Conservation (phyloP, 2,888 invertebrate genomes). For the Microctonus brassicae region DNA sequence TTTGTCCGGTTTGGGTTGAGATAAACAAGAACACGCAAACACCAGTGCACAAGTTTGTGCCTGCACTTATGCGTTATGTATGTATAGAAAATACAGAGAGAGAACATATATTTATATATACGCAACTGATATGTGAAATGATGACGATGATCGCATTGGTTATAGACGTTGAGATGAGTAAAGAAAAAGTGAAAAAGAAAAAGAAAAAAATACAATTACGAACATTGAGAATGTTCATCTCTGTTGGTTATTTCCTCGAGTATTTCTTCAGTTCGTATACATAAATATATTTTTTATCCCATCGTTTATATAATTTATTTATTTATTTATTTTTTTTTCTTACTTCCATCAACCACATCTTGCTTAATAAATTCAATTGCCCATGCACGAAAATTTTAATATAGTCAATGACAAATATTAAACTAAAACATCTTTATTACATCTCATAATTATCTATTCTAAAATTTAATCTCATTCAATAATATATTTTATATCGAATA, state of each 20-base stretch:
- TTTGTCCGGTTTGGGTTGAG: constrained; percentile 25
- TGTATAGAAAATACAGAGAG: not conserved
- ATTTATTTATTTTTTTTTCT: not conserved
- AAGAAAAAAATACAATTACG: constrained; percentile 45
- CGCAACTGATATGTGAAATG: constrained; percentile 20
- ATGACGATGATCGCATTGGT: constrained; percentile 7
- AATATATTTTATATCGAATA: no score
- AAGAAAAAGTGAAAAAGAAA: not conserved
- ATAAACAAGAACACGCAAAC: constrained; percentile 29
- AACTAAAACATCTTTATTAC: no score
- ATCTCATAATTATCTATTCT: no score
- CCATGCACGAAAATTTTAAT: no score
- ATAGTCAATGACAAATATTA: no score
- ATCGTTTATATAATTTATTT: constrained; percentile 1
- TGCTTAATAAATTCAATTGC: no score
- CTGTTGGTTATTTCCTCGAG: constrained; percentile 30
- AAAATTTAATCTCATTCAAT: no score
- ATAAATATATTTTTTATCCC: constrained; percentile 36
- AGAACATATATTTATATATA: constrained; percentile 3
- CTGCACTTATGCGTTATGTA: not conserved
- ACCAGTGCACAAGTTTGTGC: constrained; percentile 5
- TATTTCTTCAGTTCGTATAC: constrained; percentile 35
- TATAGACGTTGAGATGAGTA: not conserved
- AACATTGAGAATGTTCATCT: constrained; percentile 37
- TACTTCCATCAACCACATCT: no score